Base-by-base conservation (phyloP, 2,797 vertebrate species). In the Gambusia yucatana region DNA sequence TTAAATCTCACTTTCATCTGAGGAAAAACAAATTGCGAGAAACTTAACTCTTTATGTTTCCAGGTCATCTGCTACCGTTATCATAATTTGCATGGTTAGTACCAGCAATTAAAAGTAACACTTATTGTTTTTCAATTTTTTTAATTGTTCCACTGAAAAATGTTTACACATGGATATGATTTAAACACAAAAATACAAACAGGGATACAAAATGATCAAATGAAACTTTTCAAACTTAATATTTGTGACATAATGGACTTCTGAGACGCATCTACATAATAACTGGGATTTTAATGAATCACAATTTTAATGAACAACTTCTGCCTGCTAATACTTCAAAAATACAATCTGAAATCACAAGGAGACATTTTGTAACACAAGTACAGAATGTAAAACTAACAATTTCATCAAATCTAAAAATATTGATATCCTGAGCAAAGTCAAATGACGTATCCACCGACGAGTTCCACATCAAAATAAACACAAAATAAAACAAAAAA, bases 141-240 rank as follows among this genome's bases (percentile, higher is more conserved):
- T 67, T n/a, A 16, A 67, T 67, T 78, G 87, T 91, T 89, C 9
- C 78, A 85, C 81, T 81, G 36, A 36, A 80, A 73, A 72, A 70
- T 50, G 82, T 73, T 73, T 1, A 55, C 67, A 82, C 17, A 67
- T 25, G 48, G 72, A 43, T 72, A 79, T 16, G 52, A 79, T 70
- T 55, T 7, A 47, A 13, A 77, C 73, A 59, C 17, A 78, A 57
- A 82, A 86, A 79, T 39, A 39, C 9, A 82, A 86, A 79, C 28
- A 28, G 10, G 17, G 8, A 41, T 2, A 63, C 1, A 1, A 6
- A 78, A 30, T 7, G 0, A 20, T 33, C 8, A 10, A 55, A n/a
- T 3, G 17, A 36, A 63, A 36, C 30, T 16, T 33, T 63, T 63
- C 30, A 17, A 9, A 33, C 30, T 36, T 63, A 63, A 63, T 33